phyloP scores from a whole-genome alignment of 2,888 invertebrate species.

The Cheilosia impressa region DNA sequence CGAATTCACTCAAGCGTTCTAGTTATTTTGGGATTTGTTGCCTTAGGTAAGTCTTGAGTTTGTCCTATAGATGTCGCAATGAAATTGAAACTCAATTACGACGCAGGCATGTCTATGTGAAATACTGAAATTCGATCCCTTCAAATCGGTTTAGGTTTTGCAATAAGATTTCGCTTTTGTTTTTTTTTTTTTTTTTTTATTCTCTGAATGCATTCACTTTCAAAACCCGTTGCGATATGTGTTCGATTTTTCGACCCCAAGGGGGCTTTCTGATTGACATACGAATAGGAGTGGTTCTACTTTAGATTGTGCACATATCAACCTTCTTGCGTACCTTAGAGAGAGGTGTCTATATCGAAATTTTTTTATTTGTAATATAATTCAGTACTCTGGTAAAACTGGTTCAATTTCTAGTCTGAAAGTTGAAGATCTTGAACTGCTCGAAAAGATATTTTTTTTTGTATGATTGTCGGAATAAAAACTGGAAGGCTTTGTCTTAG shows the following conservation, averaged over 20 bases:
- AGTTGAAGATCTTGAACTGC: conserved; percentile 78
- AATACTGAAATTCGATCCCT: conserved; percentile 48
- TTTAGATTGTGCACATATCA: conserved; percentile 54
- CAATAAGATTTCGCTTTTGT: conserved; percentile 29
- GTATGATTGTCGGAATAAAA: conserved; percentile 22
- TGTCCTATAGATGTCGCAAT: too few species aligned
- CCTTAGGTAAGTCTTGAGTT: conserved; percentile 78
- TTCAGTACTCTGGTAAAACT: conserved; percentile 72
- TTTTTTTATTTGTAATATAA: conserved; percentile 44
- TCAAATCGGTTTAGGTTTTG: conserved; percentile 55
- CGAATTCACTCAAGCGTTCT: conserved; percentile 76
- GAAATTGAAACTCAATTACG: too few species aligned
- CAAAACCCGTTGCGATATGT: conserved; percentile 25
- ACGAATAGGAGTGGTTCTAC: conserved; percentile 60
- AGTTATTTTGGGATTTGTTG: conserved; percentile 77
- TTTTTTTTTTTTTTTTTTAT: not conserved
- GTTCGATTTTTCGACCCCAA: conserved; percentile 26
- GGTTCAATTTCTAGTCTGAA: conserved; percentile 74
- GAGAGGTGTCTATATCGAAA: conserved; percentile 37
- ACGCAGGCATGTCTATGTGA: not conserved
- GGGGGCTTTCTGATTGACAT: conserved; percentile 26
- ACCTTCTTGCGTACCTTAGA: conserved; percentile 62
- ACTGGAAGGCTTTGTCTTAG: conserved; percentile 50
- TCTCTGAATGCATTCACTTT: conserved; percentile 57
- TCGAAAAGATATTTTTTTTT: conserved; percentile 55